Conservation (phyloP, 2,797 vertebrate species). For the Octomys mimax region DNA sequence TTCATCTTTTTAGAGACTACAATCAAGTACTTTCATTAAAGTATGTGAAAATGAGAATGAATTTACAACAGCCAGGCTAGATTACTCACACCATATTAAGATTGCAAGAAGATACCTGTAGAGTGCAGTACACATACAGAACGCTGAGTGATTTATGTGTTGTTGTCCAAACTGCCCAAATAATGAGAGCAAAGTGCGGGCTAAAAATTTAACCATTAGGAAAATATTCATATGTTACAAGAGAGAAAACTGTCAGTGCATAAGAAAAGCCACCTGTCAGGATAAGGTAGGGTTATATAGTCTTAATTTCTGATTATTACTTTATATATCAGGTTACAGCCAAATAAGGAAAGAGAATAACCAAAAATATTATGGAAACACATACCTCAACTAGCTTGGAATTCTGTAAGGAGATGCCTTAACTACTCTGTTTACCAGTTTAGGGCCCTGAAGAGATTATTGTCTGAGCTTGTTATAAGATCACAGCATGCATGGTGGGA, state of each 20-base stretch:
- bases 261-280: constrained; percentile 24
- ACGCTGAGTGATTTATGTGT: not conserved
- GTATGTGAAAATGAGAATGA: constrained; percentile 1
- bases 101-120: not conserved
- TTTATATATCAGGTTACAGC: not conserved
- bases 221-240: not conserved
- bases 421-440: not conserved
- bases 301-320: not conserved
- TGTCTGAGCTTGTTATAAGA: not conserved
- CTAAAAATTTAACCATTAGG: not conserved
- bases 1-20: constrained; percentile 4
- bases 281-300: not conserved
- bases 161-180: not conserved
- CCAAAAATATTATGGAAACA: not conserved
- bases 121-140: not conserved
- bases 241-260: constrained; percentile 4
- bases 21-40: not conserved
- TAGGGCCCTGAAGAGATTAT: not conserved
- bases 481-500: not conserved
- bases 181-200: not conserved
- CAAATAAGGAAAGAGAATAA: not conserved
- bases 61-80: not conserved
- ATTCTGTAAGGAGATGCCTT: not conserved
- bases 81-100: not conserved
- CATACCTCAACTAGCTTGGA: not conserved